These are phyloP conservation scores for Rhinolophus ferrumequinum DNA, from an alignment of 2,113 vertebrate species.

Conservation along the genomic window DNA sequence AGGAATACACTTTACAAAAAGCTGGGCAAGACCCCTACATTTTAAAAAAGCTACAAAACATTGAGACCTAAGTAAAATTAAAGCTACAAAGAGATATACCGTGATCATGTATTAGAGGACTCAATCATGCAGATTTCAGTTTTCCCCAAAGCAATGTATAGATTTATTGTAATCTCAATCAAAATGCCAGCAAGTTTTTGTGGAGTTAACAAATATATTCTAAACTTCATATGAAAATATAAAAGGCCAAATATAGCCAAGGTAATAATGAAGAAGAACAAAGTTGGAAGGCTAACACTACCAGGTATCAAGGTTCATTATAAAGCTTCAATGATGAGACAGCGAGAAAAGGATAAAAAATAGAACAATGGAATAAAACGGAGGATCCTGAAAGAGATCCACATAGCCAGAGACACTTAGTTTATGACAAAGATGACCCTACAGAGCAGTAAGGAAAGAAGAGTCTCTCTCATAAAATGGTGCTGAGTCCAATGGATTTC, in stretches of 20 bases:
- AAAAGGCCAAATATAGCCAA: too few species aligned
- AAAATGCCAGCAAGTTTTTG: too few species aligned
- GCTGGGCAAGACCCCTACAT: background rate
- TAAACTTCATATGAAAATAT: too few species aligned
- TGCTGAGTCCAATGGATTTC: background rate
- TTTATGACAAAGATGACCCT: background rate
- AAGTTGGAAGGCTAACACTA: too few species aligned
- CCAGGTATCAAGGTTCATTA: too few species aligned
- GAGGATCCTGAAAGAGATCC: background rate
- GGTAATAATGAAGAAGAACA: too few species aligned
- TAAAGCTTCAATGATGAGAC: background rate
- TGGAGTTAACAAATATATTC: too few species aligned
- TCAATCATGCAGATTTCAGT: background rate
- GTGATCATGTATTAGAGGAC: background rate
- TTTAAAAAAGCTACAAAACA: background rate
- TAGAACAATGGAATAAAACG: background rate
- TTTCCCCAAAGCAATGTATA: background rate
- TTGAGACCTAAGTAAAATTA: background rate
- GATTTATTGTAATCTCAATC: too few species aligned
- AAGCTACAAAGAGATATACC: background rate
- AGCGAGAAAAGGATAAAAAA: background rate
- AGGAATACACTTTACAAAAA: background rate
- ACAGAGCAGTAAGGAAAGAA: background rate
- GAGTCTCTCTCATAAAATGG: background rate
- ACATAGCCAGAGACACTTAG: background rate